Percentiles rank a stretch among this genome's conserved stretches.
phyloP scores from a whole-genome alignment of 2,113 vertebrate genomes.

The Gobiocypris rarus region DNA sequence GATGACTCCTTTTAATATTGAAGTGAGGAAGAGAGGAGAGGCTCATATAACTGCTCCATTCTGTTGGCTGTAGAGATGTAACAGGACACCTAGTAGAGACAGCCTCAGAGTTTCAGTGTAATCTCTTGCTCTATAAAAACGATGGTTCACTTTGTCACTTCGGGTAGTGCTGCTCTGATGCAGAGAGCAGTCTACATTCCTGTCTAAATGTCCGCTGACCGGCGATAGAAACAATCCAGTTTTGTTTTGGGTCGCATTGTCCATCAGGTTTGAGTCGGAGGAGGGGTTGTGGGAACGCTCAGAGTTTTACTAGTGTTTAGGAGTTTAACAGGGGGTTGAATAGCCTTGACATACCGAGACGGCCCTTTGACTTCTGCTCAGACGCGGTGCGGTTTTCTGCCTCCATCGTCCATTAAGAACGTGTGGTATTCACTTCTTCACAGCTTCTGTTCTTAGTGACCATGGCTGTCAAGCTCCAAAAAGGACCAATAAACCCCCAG shows the following conservation, averaged over 20 bases:
- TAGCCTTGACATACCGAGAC: neutral
- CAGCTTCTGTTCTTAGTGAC: neutral
- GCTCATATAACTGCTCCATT: neutral
- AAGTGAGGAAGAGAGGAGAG: no score
- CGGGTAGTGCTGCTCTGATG: neutral
- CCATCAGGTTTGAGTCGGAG: neutral
- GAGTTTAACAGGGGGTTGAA: neutral
- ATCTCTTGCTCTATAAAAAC: neutral
- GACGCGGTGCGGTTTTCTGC: neutral
- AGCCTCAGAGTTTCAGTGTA: neutral
- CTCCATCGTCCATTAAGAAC: neutral
- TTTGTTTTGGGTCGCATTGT: constrained; percentile 21
- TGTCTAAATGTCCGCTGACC: neutral
- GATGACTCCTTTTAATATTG: no score
- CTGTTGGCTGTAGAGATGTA: neutral
- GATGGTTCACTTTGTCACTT: neutral
- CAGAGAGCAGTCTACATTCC: constrained; percentile 6
- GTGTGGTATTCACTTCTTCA: neutral
- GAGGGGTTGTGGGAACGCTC: constrained; percentile 40
- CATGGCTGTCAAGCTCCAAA: constrained; percentile 9
- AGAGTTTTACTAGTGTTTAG: neutral
- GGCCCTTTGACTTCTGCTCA: neutral
- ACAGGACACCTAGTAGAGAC: neutral
- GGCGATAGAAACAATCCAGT: constrained; percentile 9
- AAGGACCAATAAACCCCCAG: neutral